Evolutionary conservation across 2,888 invertebrate genomes (phyloP), one percentile per base, ranked within the genome.

Genomic region (Agriopis aurantiaria): DNA sequence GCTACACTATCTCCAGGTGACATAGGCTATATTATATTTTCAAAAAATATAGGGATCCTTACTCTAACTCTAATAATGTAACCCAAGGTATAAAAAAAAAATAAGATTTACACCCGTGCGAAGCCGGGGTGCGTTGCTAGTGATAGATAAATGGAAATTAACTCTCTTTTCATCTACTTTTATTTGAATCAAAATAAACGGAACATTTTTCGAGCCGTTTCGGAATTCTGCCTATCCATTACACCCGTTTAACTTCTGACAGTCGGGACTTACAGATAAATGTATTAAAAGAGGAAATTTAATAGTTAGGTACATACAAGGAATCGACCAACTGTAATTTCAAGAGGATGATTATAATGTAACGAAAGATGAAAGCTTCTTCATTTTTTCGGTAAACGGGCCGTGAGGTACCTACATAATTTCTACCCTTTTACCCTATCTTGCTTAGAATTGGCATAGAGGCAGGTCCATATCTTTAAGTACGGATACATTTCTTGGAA

Each of bases 331-430:
- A 71, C 61, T 55, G 65, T 58, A 68, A 69, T 65, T 71, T 69
- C 72, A 70, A 73, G 73, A 72, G 69, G 51, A 61, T 71, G 53
- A 76, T 72, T 69, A 72, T 65, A 74, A 69, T 68, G 69, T 70
- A 65, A 75, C 69, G 58, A 69, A 73, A 70, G 68, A 69, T 68
- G 62, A 74, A 74, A 73, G 73, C 71, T 73, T 65, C 73, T 63
- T 68, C 69, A 73, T 75, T 69, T 68, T 56, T 65, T 70, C 65
- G 63, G 68, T 52, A 63, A 67, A 66, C 65, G 61, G 59, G 68
- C 65, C 49, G 56, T 61, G 43, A 64, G 60, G 53, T 71, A 67
- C 61, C 69, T 71, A 69, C 64, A 71, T 71, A 63, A 65, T 71
- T 64, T 60, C 65, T 75, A 68, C 63, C 65, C 67, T 67, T 55